Evolutionary conservation across 2,888 invertebrate genomes (phyloP).

Genomic region (Melinopterus prodromus): DNA sequence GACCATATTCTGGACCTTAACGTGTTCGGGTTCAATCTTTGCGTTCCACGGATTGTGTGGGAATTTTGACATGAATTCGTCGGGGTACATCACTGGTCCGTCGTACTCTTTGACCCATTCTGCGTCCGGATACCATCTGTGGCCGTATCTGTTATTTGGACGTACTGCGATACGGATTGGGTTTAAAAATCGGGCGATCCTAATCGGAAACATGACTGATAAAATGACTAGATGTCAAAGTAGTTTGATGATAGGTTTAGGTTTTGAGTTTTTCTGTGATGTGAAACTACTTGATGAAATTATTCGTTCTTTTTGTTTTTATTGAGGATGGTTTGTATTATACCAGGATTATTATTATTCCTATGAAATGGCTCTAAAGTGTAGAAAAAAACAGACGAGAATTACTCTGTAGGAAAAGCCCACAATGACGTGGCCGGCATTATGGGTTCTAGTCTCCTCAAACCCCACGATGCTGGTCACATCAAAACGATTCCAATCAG

Average conservation of each 20-base stretch:
- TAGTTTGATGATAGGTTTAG: not conserved
- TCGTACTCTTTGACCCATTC: slow-evolving; percentile 66
- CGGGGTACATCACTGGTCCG: slow-evolving; percentile 68
- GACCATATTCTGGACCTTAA: slow-evolving; percentile 49
- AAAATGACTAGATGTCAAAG: not conserved
- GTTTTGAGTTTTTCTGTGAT: not conserved
- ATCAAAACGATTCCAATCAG: no score
- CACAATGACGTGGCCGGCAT: no score
- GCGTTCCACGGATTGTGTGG: slow-evolving; percentile 28
- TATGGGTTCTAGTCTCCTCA: no score
- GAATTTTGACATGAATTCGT: slow-evolving; percentile 51
- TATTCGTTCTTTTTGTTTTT: no score
- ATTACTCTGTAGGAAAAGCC: no score
- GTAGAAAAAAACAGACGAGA: no score
- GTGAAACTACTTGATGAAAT: not conserved
- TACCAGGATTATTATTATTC: no score
- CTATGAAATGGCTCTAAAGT: no score
- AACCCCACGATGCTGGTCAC: no score
- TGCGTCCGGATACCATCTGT: slow-evolving; percentile 71
- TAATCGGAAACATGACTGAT: not conserved
- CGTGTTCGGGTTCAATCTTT: slow-evolving; percentile 31
- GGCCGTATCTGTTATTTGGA: not conserved
- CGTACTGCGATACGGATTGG: not conserved
- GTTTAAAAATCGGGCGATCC: not conserved
- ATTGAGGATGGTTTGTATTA: no score